A percentile compares a stretch with the other conserved stretches of the same genome.
Conservation (phyloP, 1,140 invertebrate species). For the Neodiprion pinetum region DNA sequence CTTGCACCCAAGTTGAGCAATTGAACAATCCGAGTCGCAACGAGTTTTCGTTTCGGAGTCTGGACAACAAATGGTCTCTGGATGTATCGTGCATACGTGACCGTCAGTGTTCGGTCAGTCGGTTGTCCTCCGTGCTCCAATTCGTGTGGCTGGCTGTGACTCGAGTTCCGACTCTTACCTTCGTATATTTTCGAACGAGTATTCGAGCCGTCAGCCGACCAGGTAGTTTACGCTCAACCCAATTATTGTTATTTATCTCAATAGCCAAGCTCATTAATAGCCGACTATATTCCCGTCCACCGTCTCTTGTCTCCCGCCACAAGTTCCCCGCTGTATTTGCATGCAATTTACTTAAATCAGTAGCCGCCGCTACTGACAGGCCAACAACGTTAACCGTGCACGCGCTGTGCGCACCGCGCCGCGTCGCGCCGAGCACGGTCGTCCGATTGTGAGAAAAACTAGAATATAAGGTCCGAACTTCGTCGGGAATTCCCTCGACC, state of each 20-base stretch:
- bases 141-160: neutral
- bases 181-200: neutral
- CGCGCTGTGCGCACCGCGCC: neutral
- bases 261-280: slow-evolving; percentile 36
- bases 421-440: slow-evolving; percentile 30
- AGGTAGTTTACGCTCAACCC: slow-evolving; percentile 11
- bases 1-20: neutral
- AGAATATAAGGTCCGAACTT: too few relatives aligned
- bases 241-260: slow-evolving; percentile 22
- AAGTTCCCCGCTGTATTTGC: slow-evolving; percentile 35
- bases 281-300: slow-evolving; percentile 41
- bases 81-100: neutral
- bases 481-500: too few relatives aligned
- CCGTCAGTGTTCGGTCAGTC: neutral
- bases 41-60: neutral
- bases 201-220: neutral
- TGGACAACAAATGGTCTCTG: neutral
- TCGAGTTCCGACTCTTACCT: neutral
- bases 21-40: neutral
- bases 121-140: slow-evolving; percentile 2
- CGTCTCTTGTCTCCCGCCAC: neutral
- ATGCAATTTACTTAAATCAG: slow-evolving; percentile 45
- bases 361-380: slow-evolving; percentile 2
- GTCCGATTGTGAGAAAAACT: too few relatives aligned
- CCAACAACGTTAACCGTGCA: neutral